These are phyloP conservation scores for Pipa parva DNA, from an alignment of 2,113 vertebrate genomes.

Conservation along the genomic window DNA sequence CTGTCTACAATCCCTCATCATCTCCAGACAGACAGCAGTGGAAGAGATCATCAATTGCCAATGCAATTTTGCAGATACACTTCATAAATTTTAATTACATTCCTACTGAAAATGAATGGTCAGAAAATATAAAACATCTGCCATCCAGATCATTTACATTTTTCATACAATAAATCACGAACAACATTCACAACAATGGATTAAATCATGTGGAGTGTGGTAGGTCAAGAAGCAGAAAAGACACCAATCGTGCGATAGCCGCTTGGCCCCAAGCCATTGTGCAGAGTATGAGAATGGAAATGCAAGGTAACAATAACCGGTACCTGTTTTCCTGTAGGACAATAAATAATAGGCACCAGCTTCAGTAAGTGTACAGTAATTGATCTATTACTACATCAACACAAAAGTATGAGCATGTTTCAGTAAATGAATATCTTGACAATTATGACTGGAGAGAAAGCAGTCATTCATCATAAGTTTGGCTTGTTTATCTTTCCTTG, in stretches of 20 bases:
- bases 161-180: constrained; percentile 87
- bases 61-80: constrained; percentile 97
- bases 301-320: constrained; percentile 26
- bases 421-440: constrained; percentile 58
- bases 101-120: constrained; percentile 92
- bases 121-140: constrained; percentile 99
- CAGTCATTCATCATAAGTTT: constrained; percentile 52
- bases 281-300: constrained; percentile 25
- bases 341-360: constrained; percentile 46
- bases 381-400: constrained; percentile 52
- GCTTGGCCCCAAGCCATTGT: constrained; percentile 51
- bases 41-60: constrained; percentile 90
- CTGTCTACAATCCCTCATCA: constrained; percentile 87
- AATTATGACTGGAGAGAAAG: constrained; percentile 53
- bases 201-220: constrained; percentile 68
- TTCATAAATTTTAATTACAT: constrained; percentile 99
- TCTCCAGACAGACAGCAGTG: constrained; percentile 81
- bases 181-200: constrained; percentile 74
- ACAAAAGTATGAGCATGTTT: constrained; percentile 55
- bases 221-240: constrained; percentile 62
- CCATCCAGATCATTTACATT: constrained; percentile 90
- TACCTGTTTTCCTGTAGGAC: constrained; percentile 45
- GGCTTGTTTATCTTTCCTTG: constrained; percentile 54
- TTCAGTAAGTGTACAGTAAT: constrained; percentile 49
- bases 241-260: constrained; percentile 53